Evolutionary conservation across 2,113 vertebrate genomes (phyloP).

Genomic region (Larimichthys crocea): DNA sequence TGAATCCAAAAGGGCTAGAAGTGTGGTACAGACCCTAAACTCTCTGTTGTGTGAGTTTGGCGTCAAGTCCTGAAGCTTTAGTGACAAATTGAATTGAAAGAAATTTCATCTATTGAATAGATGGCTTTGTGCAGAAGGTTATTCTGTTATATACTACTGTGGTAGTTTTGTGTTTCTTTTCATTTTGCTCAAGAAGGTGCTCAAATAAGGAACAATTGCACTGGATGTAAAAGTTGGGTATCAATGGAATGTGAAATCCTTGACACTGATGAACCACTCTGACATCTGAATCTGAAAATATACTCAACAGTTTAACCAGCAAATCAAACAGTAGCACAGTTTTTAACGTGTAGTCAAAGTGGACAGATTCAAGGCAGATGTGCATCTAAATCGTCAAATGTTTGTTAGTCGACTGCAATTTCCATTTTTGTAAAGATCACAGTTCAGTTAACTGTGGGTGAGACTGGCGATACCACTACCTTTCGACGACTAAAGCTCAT

Average conservation of each 20-base stretch:
- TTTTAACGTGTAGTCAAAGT: constrained; percentile 43
- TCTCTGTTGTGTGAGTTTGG: constrained; percentile 22
- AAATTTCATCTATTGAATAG: constrained; percentile 67
- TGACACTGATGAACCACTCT: constrained; percentile 74
- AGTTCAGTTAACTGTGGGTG: neutral
- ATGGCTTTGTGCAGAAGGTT: constrained; percentile 61
- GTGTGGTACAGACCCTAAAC: constrained; percentile 29
- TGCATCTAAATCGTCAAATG: constrained; percentile 2
- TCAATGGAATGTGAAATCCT: constrained; percentile 72
- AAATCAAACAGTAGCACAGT: constrained; percentile 65
- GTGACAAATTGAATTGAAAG: constrained; percentile 38
- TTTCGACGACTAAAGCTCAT: constrained; percentile 19
- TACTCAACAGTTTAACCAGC: constrained; percentile 61
- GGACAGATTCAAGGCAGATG: constrained; percentile 30
- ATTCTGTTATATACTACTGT: constrained; percentile 78
- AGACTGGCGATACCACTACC: neutral
- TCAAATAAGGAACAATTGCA: constrained; percentile 76
- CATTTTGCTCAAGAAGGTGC: constrained; percentile 74
- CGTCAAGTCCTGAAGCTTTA: constrained; percentile 41
- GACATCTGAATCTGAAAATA: constrained; percentile 63
- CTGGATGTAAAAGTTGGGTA: constrained; percentile 73
- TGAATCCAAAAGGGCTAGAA: constrained; percentile 53
- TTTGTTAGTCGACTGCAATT: constrained; percentile 17
- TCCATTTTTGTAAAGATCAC: constrained; percentile 11
- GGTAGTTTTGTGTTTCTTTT: constrained; percentile 71